Base-by-base conservation (phyloP, 2,797 vertebrate genomes). In the Chelmon rostratus region DNA sequence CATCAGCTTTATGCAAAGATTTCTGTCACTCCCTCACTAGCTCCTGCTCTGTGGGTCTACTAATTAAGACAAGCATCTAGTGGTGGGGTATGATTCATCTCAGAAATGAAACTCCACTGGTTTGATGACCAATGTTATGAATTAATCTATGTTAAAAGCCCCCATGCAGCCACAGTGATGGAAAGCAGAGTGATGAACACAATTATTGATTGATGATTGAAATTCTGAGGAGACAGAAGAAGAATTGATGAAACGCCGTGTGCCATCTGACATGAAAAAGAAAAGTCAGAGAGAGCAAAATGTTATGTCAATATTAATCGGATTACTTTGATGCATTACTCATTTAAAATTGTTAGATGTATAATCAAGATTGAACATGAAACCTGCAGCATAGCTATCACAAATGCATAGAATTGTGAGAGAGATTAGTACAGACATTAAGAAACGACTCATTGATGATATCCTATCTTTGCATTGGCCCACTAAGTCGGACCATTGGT, bases 1-100 rank as follows among this genome's bases (percentile, higher is more conserved):
- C 78, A 79, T 90, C 84, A 81, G 86, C 86, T 80, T 85, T 81
- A 87, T 88, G 88, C 72, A 85, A 79, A 89, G 83, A 78, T 88
- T 62, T 79, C 77, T 78, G 66, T 78, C 80, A 58, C 44, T 85
- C 58, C 23, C 44, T 76, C 47, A 35, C 66, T 12, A 18, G 67
- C 83, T 64, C 71, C 69, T 82, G 76, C 75, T 84, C 64, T 4
- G 19, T 67, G 13, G 44, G 44, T 71, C 72, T 67, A 74, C 77
- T 91, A 84, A 91, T 90, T 78, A 90, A 89, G 63, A 79, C 67
- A 40, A 64, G 72, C 83, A 85, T 91, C 61, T 73, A 74, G 59
- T 78, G 81, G 52, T 15, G 46, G 52, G 50, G 46, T 69, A 71
- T 82, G 67, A 86, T 80, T 90, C 79, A 86, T 46, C 56, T 72